phyloP scores from a whole-genome alignment of 2,888 invertebrate genomes.

The Thecocarcelia acutangulata region DNA sequence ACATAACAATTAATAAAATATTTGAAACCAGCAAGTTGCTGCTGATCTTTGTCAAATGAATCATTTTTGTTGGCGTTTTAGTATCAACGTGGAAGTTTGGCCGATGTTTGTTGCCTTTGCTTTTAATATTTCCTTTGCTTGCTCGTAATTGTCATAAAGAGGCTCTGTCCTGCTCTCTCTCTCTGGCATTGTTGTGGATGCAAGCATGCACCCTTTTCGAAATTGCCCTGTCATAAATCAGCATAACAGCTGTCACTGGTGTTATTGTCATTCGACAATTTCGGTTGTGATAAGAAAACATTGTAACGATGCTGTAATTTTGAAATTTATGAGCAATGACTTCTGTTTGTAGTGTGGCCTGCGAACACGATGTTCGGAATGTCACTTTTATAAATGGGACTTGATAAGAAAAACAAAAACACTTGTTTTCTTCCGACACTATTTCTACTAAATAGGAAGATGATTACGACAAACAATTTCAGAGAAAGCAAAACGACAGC shows the following conservation, averaged over 20 bases:
- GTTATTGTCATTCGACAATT: slow-evolving; percentile 48
- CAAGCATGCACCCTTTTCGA: slow-evolving; percentile 1
- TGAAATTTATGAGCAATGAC: slow-evolving; percentile 56
- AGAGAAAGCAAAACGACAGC: no score
- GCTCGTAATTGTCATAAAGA: background rate
- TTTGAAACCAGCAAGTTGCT: slow-evolving; percentile 30
- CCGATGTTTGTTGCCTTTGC: slow-evolving; percentile 5
- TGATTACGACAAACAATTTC: no score
- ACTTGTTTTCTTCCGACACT: slow-evolving; percentile 21
- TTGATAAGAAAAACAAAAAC: slow-evolving; percentile 30
- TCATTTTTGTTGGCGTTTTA: slow-evolving; percentile 51
- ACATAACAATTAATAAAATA: slow-evolving; percentile 65
- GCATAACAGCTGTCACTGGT: slow-evolving; percentile 59
- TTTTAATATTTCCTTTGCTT: background rate
- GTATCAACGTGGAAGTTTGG: slow-evolving; percentile 25
- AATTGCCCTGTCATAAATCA: slow-evolving; percentile 59
- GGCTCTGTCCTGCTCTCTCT: no score
- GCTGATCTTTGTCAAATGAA: slow-evolving; percentile 56
- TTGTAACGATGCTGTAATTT: slow-evolving; percentile 55
- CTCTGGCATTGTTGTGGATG: slow-evolving; percentile 28
- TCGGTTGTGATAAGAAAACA: slow-evolving; percentile 36
- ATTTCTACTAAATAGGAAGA: background rate
- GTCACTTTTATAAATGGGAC: slow-evolving; percentile 30
- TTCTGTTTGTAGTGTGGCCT: slow-evolving; percentile 37
- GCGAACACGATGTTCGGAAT: slow-evolving; percentile 40